Evolutionary conservation across 1,140 invertebrate genomes (phyloP).

Genomic region (Monochamus saltuarius): DNA sequence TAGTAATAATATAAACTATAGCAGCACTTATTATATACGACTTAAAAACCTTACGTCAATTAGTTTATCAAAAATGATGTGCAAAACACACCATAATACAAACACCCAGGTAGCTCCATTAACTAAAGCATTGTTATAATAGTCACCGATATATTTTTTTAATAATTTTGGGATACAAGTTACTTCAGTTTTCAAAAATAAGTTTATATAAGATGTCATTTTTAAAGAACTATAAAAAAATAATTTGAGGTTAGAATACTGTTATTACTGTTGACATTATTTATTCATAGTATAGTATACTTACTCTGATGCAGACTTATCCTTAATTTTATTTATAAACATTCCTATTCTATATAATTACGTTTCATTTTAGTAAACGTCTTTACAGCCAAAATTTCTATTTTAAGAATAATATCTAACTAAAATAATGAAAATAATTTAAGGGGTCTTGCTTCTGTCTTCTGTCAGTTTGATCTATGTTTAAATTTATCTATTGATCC

Average conservation of each 20-base stretch:
- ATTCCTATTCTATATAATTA: background rate
- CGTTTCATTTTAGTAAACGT: no score
- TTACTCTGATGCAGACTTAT: background rate
- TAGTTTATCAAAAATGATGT: slow-evolving; percentile 3
- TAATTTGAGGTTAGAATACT: background rate
- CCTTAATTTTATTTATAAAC: slow-evolving; percentile 8
- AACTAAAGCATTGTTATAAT: slow-evolving; percentile 11
- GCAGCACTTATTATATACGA: no score
- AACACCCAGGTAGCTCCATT: slow-evolving; percentile 12
- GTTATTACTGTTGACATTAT: background rate
- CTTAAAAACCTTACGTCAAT: slow-evolving; percentile 6
- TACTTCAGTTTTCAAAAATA: slow-evolving; percentile 9
- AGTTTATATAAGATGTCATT: slow-evolving; percentile 5
- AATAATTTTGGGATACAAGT: slow-evolving; percentile 12
- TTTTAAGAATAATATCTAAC: no score
- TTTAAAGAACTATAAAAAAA: slow-evolving; percentile 6
- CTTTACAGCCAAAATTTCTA: no score
- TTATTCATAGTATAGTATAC: background rate
- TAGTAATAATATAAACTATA: background rate
- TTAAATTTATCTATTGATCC: no score
- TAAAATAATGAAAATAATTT: no score
- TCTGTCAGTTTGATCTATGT: no score
- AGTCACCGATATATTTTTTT: slow-evolving; percentile 4
- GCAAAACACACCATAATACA: slow-evolving; percentile 6
- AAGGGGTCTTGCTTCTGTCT: no score